These are phyloP conservation scores for Phengaris arion DNA, from an alignment of 2,888 invertebrate species.

Conservation along the genomic window DNA sequence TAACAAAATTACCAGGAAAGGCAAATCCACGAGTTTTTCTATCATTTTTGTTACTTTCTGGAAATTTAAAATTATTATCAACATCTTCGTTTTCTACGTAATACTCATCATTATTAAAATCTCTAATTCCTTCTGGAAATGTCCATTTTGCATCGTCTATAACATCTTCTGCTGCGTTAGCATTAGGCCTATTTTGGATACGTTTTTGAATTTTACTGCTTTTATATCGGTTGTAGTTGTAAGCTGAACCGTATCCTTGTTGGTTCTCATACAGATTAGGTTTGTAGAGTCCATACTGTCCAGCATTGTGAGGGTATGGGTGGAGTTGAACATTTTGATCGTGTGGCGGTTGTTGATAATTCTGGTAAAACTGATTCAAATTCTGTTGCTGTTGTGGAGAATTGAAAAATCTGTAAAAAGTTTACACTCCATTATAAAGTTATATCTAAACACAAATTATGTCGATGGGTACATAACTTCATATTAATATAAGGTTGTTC, in stretches of 20 bases:
- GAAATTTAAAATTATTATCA: slow-evolving; percentile 41
- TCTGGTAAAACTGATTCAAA: slow-evolving; percentile 60
- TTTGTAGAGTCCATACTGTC: slow-evolving; percentile 34
- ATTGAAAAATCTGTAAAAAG: slow-evolving; percentile 81
- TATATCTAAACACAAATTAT: background rate
- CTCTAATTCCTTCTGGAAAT: slow-evolving; percentile 50
- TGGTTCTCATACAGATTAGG: slow-evolving; percentile 32
- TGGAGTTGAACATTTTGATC: slow-evolving; percentile 39
- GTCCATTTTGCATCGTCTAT: slow-evolving; percentile 48
- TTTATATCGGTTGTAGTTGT: slow-evolving; percentile 47
- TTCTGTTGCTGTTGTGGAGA: slow-evolving; percentile 62
- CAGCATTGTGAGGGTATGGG: background rate
- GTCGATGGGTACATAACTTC: background rate
- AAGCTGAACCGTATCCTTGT: slow-evolving; percentile 46
- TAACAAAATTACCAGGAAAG: background rate
- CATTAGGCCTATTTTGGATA: slow-evolving; percentile 57
- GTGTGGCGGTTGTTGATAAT: slow-evolving; percentile 50
- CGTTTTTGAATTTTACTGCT: slow-evolving; percentile 52
- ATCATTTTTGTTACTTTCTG: slow-evolving; percentile 33
- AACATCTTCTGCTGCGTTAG: slow-evolving; percentile 37
- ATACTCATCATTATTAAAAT: slow-evolving; percentile 20
- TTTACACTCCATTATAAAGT: background rate
- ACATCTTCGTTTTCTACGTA: slow-evolving; percentile 27
- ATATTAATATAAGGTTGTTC: no score
- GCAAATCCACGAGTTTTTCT: slow-evolving; percentile 12